Evolutionary conservation across 30 jellyfish, hydroid and myxozoan genomes (phyloP), one percentile per base, ranked within the genome.

Genomic region (Turritopsis dohrnii): DNA sequence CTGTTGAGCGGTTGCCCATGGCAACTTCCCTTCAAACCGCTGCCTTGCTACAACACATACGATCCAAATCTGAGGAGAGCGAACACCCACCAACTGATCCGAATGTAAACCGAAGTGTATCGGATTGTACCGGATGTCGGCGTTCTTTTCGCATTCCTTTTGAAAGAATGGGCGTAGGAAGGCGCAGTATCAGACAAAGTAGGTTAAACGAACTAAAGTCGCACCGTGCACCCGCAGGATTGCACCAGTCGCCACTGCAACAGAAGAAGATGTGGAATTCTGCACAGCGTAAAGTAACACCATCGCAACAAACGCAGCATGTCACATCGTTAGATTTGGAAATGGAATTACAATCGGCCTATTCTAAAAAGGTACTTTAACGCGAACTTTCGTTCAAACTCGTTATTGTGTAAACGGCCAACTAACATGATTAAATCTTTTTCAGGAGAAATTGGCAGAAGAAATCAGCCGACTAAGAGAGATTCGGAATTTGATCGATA

Each of bases 271-370:
- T 0, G 28, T 23, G 77, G 30, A 69, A 69, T 69, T 69, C 77
- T 69, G 16, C 8, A 1, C 77, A 69, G 19, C 77, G 77, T 27
- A 69, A 69, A 69, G 29, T n/a, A 22, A 25, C 76, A n/a, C 29
- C 76, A n/a, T 25, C 76, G 18, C 29, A n/a, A 21, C 26, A 25
- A n/a, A n/a, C 81, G 21, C 28, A 18, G 81, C 26, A 25, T 29
- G 71, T 82, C 72, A 85, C 92, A 8, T 85, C 92, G n/a, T 26
- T 85, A 27, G 99, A 94, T 79, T 84, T 94, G 3, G 99, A 94
- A 71, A 82, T 94, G 90, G 97, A 94, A 65, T 72, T 94, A 24
- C 97, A 94, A 54, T 90, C 97, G 26, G 99, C 97, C 27, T 94
- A 83, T 79, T 8, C 88, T 18, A 89, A 94, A 84, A 95, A 87